A percentile compares a stretch with the other conserved stretches of the same genome.
phyloP scores from a whole-genome alignment of 1,140 invertebrate genomes.

The Matsumurasca onukii region DNA sequence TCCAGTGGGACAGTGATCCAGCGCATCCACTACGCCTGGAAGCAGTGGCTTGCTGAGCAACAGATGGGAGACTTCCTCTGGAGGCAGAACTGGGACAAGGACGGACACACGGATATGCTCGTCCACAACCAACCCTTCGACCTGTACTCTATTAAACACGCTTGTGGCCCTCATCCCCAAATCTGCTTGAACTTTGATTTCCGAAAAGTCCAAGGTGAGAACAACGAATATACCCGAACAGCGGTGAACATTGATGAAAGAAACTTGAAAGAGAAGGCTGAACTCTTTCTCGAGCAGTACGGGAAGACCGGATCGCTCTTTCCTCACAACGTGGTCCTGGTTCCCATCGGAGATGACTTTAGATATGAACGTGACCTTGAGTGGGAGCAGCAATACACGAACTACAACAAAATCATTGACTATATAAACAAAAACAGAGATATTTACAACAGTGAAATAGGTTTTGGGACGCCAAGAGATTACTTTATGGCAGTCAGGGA shows the following conservation, averaged over 20 bases:
- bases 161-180: constrained; percentile 86
- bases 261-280: constrained; percentile 83
- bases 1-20: constrained; percentile 51
- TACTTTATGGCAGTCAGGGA: constrained; percentile 81
- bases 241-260: constrained; percentile 78
- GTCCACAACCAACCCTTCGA: constrained; percentile 93
- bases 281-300: constrained; percentile 84
- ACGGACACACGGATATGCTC: constrained; percentile 61
- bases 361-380: constrained; percentile 82
- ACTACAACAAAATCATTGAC: constrained; percentile 85
- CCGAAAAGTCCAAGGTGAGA: constrained; percentile 83
- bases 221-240: constrained; percentile 83
- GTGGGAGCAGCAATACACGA: constrained; percentile 90
- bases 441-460: constrained; percentile 73
- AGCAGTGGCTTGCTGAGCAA: constrained; percentile 83
- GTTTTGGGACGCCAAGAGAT: constrained; percentile 86
- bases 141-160: constrained; percentile 94
- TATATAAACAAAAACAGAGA: constrained; percentile 81
- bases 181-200: constrained; percentile 89
- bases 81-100: constrained; percentile 75
- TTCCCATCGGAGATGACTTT: constrained; percentile 92
- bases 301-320: constrained; percentile 83
- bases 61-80: constrained; percentile 86
- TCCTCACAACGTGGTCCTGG: constrained; percentile 85
- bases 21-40: constrained; percentile 82